Percentiles rank a stretch among this genome's conserved stretches.
Conservation (phyloP, 2,797 vertebrate species). For the Botia kubotai region DNA sequence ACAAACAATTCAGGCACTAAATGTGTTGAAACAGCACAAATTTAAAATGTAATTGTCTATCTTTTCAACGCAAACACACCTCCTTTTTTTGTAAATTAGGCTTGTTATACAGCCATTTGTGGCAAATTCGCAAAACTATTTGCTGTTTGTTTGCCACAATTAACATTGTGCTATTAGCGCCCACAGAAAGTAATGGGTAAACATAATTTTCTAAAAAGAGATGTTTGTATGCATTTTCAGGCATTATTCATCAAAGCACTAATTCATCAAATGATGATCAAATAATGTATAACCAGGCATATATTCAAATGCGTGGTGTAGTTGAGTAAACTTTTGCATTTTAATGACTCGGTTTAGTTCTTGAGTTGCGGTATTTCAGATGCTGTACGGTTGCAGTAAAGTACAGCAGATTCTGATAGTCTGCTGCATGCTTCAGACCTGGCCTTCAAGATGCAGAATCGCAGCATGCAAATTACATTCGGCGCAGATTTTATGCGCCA, state of each 20-base stretch:
- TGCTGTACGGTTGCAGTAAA: too few relatives aligned
- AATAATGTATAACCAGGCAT: neutral
- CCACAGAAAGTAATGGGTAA: neutral
- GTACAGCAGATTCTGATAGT: too few relatives aligned
- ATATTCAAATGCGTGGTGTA: neutral
- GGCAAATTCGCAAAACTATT: too few relatives aligned
- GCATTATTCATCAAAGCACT: neutral
- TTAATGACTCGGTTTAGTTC: too few relatives aligned
- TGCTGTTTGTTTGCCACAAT: neutral
- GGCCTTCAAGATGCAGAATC: neutral
- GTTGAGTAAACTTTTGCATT: too few relatives aligned
- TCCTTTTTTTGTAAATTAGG: neutral
- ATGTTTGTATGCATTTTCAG: neutral
- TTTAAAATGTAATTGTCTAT: neutral
- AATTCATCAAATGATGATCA: neutral
- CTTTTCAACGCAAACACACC: neutral
- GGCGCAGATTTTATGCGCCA: neutral
- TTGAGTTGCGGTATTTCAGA: too few relatives aligned
- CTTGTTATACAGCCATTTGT: too few relatives aligned
- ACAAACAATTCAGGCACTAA: neutral
- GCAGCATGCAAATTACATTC: neutral
- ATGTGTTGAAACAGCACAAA: neutral
- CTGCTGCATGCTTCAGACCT: too few relatives aligned
- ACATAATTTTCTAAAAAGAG: neutral
- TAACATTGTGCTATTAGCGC: too few relatives aligned